Evolutionary conservation across 1,140 invertebrate genomes (phyloP), one percentile per base, ranked within the genome.

Genomic region (Diorhabda carinulata): DNA sequence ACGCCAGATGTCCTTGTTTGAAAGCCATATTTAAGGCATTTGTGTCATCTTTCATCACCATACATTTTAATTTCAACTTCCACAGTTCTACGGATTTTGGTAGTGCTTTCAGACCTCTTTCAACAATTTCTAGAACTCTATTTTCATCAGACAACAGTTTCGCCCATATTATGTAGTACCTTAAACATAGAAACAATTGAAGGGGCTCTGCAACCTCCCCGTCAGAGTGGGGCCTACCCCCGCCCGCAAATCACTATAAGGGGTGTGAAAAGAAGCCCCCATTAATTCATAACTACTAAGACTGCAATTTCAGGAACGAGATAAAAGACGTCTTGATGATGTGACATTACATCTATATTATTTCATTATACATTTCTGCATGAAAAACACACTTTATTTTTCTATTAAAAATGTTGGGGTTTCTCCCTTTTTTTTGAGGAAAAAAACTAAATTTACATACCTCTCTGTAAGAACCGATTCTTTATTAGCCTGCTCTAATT

Each of bases 81-180:
- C 73, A 74, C 56, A 76, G 52, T 60, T 73, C 71, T 52, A 70
- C 61, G 3, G 75, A 76, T n/a, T 68, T n/a, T 2, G 75, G 73
- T 9, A 62, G 25, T 5, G 47, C 47, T 42, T 4, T 45, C 44
- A 68, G 43, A 41, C 67, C 67, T 62, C 62, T 62, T 42, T 68
- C 67, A 52, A 68, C 56, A 9, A 68, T 58, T 42, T 61, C n/a
- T 5, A 68, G 9, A n/a, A 62, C 62, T 2, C 62, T 60, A n/a
- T 40, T 52, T 52, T 68, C 61, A 5, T 62, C 47, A 2, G 41
- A 64, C 4, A 65, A 63, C 3, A 72, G 57, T 60, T 75, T 67
- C 7, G 70, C 56, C 74, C 74, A 75, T 43, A 67, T 59, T 8
- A 75, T 68, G 56, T 70, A 75, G 61, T 52, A 52, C 47, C 47